Conservation (phyloP, 1,140 invertebrate species). For the Eufriesea mexicana region DNA sequence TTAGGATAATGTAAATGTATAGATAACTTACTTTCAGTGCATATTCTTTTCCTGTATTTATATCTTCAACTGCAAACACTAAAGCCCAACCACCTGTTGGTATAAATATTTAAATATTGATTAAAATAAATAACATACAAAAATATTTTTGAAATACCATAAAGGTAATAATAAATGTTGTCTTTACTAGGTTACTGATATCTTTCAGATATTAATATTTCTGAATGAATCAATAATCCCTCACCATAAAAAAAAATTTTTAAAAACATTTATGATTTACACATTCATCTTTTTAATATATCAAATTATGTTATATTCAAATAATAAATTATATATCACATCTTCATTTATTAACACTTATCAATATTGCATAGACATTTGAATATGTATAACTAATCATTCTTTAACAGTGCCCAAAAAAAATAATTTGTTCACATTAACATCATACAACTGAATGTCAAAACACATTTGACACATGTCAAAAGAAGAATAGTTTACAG, state of each 20-base stretch:
- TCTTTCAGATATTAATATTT: background rate
- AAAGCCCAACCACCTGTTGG: constrained; percentile 94
- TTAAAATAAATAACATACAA: constrained; percentile 31
- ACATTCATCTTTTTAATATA: background rate
- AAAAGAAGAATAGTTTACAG: constrained; percentile 13
- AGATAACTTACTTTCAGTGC: constrained; percentile 88
- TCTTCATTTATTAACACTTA: background rate
- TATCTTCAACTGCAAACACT: constrained; percentile 96
- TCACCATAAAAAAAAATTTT: background rate
- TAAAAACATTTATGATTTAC: background rate
- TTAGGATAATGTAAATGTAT: background rate
- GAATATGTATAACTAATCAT: background rate
- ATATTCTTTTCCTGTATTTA: constrained; percentile 93
- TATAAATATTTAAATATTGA: constrained; percentile 54
- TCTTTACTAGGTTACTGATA: too few species aligned
- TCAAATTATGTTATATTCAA: background rate
- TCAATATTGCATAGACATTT: background rate
- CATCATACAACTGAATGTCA: constrained; percentile 54
- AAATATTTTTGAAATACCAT: constrained; percentile 33
- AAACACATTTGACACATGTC: constrained; percentile 72
- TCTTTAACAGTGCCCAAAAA: too few species aligned
- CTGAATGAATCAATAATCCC: background rate
- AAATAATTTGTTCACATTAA: background rate
- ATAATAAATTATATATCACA: background rate
- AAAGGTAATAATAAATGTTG: background rate